phyloP scores from a whole-genome alignment of 2,888 invertebrate genomes.

The Drosophila hamatofila region DNA sequence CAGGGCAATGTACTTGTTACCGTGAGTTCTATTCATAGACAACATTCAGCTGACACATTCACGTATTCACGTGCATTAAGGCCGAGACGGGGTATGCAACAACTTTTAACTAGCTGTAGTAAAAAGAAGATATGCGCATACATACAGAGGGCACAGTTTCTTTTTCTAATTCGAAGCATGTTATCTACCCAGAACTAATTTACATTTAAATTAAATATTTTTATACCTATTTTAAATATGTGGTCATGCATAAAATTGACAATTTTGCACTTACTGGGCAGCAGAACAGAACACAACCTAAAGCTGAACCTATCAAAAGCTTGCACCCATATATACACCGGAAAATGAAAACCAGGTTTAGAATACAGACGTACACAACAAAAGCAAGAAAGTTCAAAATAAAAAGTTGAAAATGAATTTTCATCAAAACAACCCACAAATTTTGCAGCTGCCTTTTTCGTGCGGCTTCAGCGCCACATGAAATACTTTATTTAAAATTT shows the following conservation, averaged over 20 bases:
- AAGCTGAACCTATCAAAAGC: constrained; percentile 35
- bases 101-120: constrained; percentile 55
- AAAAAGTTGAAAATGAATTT: constrained; percentile 61
- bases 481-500: constrained; percentile 68
- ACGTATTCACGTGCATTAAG: constrained; percentile 9
- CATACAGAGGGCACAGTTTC: constrained; percentile 9
- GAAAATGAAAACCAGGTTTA: constrained; percentile 13
- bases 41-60: constrained; percentile 28
- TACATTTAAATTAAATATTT: constrained; percentile 78
- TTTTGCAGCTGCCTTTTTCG: constrained; percentile 54
- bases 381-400: constrained; percentile 31
- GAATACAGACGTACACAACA: constrained; percentile 15
- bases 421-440: constrained; percentile 58
- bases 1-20: constrained; percentile 4
- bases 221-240: constrained; percentile 73
- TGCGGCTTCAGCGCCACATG: constrained; percentile 55
- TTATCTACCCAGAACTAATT: constrained; percentile 56
- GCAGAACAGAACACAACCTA: constrained; percentile 42
- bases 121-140: constrained; percentile 40
- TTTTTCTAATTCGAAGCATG: constrained; percentile 32
- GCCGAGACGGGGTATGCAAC: constrained; percentile 18
- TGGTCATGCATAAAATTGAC: constrained; percentile 79
- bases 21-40: not conserved
- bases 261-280: constrained; percentile 60
- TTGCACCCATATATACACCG: constrained; percentile 22